Evolutionary conservation across 2,888 invertebrate genomes (phyloP).

Genomic region (Drosophila subsilvestris): DNA sequence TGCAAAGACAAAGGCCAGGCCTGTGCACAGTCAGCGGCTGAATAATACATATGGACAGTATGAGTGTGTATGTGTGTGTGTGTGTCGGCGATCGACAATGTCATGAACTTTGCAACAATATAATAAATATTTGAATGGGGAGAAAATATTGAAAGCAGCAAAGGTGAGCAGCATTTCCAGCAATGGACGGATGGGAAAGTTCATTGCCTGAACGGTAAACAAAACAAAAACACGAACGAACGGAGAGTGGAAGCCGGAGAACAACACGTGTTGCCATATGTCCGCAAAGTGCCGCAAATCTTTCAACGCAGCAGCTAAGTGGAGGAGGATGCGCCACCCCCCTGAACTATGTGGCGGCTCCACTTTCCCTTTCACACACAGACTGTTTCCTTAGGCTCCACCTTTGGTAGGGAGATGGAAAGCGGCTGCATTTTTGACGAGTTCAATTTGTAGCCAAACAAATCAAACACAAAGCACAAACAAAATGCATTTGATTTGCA

Average conservation of each 20-base stretch:
- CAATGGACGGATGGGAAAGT: conserved; percentile 54
- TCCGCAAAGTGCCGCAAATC: conserved; percentile 74
- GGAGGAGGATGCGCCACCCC: conserved; percentile 38
- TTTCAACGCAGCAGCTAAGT: conserved; percentile 66
- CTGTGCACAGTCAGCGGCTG: background rate
- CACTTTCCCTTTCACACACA: conserved; percentile 51
- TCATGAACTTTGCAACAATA: conserved; percentile 66
- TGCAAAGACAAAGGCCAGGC: conserved; percentile 2
- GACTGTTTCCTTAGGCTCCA: conserved; percentile 26
- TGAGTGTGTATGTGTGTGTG: conserved; percentile 26
- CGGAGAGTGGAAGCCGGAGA: conserved; percentile 7
- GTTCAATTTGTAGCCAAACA: conserved; percentile 79
- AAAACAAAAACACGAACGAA: conserved; percentile 28
- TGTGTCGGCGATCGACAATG: conserved; percentile 47
- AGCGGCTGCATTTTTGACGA: conserved; percentile 61
- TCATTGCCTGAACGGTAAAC: conserved; percentile 72
- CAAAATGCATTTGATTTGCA: conserved; percentile 67
- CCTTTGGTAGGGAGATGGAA: conserved; percentile 42
- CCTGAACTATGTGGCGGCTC: conserved; percentile 48
- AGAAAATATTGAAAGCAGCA: conserved; percentile 14
- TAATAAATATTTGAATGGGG: conserved; percentile 19
- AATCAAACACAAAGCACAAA: conserved; percentile 63
- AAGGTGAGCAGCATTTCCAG: conserved; percentile 51
- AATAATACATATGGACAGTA: background rate
- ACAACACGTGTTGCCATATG: conserved; percentile 74